phyloP scores from a whole-genome alignment of 2,888 invertebrate species.

The Lycia hirtaria region DNA sequence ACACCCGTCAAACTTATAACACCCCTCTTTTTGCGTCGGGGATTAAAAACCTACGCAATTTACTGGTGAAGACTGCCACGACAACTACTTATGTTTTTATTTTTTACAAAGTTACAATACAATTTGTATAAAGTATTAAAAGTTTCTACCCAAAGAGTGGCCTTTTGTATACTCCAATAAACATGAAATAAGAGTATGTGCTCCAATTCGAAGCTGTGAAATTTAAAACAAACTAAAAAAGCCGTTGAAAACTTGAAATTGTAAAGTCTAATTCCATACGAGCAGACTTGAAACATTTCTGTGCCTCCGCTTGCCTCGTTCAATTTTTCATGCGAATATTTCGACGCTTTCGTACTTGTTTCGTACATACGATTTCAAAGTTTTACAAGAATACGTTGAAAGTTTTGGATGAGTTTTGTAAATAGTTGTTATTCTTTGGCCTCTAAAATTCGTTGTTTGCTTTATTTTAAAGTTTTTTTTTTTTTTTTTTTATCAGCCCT shows the following conservation, averaged over 20 bases:
- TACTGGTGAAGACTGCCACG: too few species aligned
- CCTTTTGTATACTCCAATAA: too few species aligned
- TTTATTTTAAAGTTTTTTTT: conserved; percentile 14
- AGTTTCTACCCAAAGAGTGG: too few species aligned
- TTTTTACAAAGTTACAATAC: too few species aligned
- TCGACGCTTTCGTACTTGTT: conserved; percentile 15
- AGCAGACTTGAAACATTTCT: conserved; percentile 60
- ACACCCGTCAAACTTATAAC: too few species aligned
- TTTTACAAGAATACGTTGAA: conserved; percentile 20
- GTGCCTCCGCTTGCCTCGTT: conserved; percentile 11
- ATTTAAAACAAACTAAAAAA: conserved; percentile 8
- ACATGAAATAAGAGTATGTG: neutral
- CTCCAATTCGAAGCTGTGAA: neutral
- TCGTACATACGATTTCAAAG: conserved; percentile 19
- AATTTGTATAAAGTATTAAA: too few species aligned
- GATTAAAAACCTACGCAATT: too few species aligned
- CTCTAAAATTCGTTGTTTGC: conserved; percentile 10
- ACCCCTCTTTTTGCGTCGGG: too few species aligned
- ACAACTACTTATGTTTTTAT: too few species aligned
- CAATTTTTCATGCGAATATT: conserved; percentile 26
- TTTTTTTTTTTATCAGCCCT: too few species aligned
- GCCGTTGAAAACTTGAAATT: conserved; percentile 6
- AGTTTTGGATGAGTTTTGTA: conserved; percentile 20
- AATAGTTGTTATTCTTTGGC: conserved; percentile 21
- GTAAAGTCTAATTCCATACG: conserved; percentile 50